phyloP scores from a whole-genome alignment of 2,113 vertebrate genomes.

The Alces alces region DNA sequence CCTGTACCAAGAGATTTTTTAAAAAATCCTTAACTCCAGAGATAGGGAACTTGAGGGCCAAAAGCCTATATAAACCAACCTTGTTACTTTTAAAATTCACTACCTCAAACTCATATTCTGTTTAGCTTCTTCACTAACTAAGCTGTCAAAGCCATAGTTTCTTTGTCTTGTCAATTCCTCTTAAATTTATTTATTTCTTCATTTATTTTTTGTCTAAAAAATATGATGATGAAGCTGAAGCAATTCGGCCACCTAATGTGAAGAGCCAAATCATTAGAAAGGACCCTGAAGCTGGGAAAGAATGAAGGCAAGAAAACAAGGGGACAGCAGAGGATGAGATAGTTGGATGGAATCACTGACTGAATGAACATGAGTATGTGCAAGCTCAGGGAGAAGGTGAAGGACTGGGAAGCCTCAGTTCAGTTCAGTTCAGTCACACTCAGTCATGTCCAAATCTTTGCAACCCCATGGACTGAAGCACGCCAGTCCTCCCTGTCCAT shows the following conservation, averaged over 20 bases:
- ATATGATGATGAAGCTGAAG: background rate
- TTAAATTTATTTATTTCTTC: background rate
- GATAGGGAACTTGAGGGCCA: background rate
- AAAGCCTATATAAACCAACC: background rate
- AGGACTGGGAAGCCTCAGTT: background rate
- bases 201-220: background rate
- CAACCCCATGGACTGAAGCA: background rate
- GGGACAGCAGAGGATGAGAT: background rate
- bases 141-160: background rate
- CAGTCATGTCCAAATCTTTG: background rate
- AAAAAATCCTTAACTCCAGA: background rate
- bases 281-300: background rate
- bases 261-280: background rate
- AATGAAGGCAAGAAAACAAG: background rate
- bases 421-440: accelerated
- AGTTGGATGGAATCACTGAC: background rate
- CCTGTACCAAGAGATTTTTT: background rate
- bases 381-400: background rate
- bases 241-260: background rate
- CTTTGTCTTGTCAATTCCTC: background rate
- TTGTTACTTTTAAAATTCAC: background rate
- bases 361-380: background rate
- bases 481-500: background rate
- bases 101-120: background rate
- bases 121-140: background rate